A percentile compares a stretch with the other conserved stretches of the same genome.
Conservation (phyloP, 2,888 invertebrate genomes). For the Palloptera scutellata region DNA sequence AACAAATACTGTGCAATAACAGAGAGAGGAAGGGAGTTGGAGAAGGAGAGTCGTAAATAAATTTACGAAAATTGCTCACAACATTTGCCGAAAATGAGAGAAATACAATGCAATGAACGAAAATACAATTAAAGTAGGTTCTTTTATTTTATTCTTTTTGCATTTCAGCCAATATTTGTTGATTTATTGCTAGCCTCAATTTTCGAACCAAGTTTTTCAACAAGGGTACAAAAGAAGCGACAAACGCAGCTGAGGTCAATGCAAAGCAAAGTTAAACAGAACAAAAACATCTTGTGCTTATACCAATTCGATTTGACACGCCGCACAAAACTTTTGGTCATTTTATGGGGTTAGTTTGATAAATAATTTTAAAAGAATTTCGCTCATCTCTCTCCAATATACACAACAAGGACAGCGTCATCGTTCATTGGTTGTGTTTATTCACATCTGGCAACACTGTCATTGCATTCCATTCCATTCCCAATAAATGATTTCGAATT, state of each 20-base stretch:
- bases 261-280: not conserved
- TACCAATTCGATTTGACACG: not conserved
- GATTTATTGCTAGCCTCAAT: conserved; percentile 20
- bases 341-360: not conserved
- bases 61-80: too few species aligned
- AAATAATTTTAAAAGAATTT: conserved; percentile 1
- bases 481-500: conserved; percentile 39
- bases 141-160: conserved; percentile 22
- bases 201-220: conserved; percentile 16
- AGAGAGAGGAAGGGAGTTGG: too few species aligned
- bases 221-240: conserved; percentile 16
- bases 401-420: not conserved
- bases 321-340: not conserved
- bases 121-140: not conserved
- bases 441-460: conserved; percentile 36
- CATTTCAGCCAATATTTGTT: conserved; percentile 28
- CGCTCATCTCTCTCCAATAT: not conserved
- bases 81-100: not conserved
- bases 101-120: not conserved
- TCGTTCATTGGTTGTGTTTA: not conserved
- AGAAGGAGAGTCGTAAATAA: too few species aligned
- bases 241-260: conserved; percentile 2
- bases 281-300: conserved; percentile 1
- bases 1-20: too few species aligned
- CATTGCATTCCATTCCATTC: conserved; percentile 7